These are phyloP conservation scores for Bathynomus jamesi DNA, from an alignment of 1,140 invertebrate genomes.

Conservation along the genomic window DNA sequence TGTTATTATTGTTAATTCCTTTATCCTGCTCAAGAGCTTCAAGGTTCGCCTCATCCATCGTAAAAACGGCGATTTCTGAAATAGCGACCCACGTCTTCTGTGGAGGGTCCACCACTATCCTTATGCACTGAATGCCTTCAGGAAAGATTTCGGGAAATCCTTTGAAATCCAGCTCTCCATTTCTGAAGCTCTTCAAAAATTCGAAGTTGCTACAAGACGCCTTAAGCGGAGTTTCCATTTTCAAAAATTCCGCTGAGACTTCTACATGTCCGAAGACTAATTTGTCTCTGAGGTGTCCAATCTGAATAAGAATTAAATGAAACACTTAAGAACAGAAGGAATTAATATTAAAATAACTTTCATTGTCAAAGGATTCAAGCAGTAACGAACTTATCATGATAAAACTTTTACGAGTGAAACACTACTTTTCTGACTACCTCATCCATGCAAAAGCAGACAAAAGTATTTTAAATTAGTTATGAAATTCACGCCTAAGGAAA, in stretches of 20 bases:
- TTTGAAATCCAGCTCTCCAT: slow-evolving; percentile 27
- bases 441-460: too few species aligned
- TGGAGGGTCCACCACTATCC: slow-evolving; percentile 23
- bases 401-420: too few species aligned
- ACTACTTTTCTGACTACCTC: too few species aligned
- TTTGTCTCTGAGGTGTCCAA: slow-evolving; percentile 21
- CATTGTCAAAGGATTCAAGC: too few species aligned
- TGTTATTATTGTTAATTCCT: neutral
- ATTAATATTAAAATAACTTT: too few species aligned
- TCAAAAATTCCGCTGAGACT: slow-evolving; percentile 19
- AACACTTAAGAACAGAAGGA: too few species aligned
- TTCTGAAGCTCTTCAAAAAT: slow-evolving; percentile 21
- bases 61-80: slow-evolving; percentile 34
- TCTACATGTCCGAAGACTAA: slow-evolving; percentile 25
- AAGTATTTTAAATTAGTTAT: too few species aligned
- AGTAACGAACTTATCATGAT: too few species aligned
- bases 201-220: slow-evolving; percentile 24
- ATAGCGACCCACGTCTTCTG: slow-evolving; percentile 36
- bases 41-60: slow-evolving; percentile 11
- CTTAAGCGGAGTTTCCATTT: slow-evolving; percentile 24
- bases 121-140: slow-evolving; percentile 33
- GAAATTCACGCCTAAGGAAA: too few species aligned
- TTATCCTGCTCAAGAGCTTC: neutral
- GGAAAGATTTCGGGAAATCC: slow-evolving; percentile 14
- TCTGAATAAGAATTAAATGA: too few species aligned